Evolutionary conservation across 2,888 invertebrate genomes (phyloP), one percentile per base, ranked within the genome.

Genomic region (Xestia xanthographa): DNA sequence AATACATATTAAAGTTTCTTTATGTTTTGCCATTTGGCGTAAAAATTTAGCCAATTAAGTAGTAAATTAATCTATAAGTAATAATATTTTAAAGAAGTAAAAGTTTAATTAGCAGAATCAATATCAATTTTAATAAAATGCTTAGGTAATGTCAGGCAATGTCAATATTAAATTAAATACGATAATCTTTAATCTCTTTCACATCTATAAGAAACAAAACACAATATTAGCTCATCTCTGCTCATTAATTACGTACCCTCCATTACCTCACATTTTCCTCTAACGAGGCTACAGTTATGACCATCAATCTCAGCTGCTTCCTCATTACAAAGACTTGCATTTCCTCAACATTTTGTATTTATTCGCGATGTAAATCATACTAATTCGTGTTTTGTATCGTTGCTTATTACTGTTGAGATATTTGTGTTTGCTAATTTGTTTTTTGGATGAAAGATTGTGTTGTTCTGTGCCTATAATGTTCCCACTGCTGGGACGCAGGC

Each of bases 271-370:
- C 48, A 41, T 62, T 62, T 72, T 14, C 26, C 26, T n/a, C 79
- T 62, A 78, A 53, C 8, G 38, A 72, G 41, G 43, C 41, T 22
- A 20, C 43, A 48, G 60, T 3, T 26, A 45, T 14, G 20, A 50
- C 20, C 56, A 83, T 83, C 72, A 85, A 81, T 85, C 75, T 77
- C 71, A 68, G 63, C 66, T 80, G 75, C 71, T 85, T 38, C 65
- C 43, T 83, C 43, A 38, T 78, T 63, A 60, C 73, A 80, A 85
- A 77, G 77, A 45, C 63, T 53, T 83, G 84, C 79, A 85, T 85
- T 85, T 78, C 58, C 77, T 43, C 38, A 53, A 70, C 62, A 38
- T 60, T 53, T 78, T 74, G 69, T 70, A 60, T 72, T 69, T 72
- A 74, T 63, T 65, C 34, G 34, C 38, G 48, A 72, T 58, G 66